Conservation (phyloP, 2,888 invertebrate species). For the Cerastis rubricosa region DNA sequence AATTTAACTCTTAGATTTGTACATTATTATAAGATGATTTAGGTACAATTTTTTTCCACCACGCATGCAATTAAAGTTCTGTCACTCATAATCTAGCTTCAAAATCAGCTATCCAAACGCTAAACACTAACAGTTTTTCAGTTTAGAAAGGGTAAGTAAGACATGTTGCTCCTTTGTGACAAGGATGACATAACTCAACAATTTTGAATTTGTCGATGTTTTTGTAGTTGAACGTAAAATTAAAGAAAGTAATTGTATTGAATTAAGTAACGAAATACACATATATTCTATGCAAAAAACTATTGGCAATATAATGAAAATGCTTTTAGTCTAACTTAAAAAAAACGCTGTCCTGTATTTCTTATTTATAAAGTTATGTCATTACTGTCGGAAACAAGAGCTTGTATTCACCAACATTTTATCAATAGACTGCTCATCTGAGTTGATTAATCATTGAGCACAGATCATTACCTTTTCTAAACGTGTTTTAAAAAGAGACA, state of each 20-base stretch:
- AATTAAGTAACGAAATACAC: too few relatives aligned
- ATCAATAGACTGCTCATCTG: neutral
- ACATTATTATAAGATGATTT: neutral
- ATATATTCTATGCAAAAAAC: too few relatives aligned
- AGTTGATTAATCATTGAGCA: neutral
- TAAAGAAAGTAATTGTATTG: too few relatives aligned
- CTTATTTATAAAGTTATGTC: too few relatives aligned
- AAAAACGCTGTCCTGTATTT: too few relatives aligned
- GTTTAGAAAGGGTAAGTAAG: neutral
- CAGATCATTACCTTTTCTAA: neutral
- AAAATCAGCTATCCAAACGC: neutral
- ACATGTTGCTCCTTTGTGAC: neutral
- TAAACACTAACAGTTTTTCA: neutral
- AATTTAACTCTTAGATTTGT: constrained; percentile 26
- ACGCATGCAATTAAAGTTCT: neutral
- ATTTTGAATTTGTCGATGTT: too few relatives aligned
- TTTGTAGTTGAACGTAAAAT: too few relatives aligned
- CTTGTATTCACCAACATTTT: neutral
- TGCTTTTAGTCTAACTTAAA: too few relatives aligned
- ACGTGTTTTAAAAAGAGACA: neutral
- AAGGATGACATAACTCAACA: too few relatives aligned
- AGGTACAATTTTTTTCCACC: neutral
- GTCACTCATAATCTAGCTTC: neutral
- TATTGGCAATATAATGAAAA: too few relatives aligned
- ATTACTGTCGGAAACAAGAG: too few relatives aligned